A percentile compares a stretch with the other conserved stretches of the same genome.
Conservation (phyloP, 2,797 vertebrate species). For the Pipistrellus nathusii region DNA sequence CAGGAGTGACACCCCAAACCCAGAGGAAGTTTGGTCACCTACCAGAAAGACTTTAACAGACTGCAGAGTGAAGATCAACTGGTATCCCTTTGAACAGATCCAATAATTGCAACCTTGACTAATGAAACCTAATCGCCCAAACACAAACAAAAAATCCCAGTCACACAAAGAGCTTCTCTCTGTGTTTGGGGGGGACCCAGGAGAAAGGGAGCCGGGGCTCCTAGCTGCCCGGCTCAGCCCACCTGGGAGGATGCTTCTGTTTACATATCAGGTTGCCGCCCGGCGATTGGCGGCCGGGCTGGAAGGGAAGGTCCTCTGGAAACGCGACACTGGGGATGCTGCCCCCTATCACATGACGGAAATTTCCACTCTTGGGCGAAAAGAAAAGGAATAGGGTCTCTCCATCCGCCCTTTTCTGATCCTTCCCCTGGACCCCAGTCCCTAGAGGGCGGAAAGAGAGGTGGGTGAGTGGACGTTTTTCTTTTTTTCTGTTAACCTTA, state of each 20-base stretch:
- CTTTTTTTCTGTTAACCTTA: background rate
- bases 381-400: slow-evolving; percentile 77
- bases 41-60: background rate
- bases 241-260: slow-evolving; percentile 81
- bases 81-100: background rate
- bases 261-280: slow-evolving; percentile 80
- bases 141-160: background rate
- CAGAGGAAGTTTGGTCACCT: background rate
- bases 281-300: slow-evolving; percentile 74
- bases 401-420: background rate
- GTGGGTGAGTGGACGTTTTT: slow-evolving; percentile 57
- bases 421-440: slow-evolving; percentile 12
- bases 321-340: slow-evolving; percentile 82
- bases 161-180: background rate
- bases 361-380: slow-evolving; percentile 83
- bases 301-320: slow-evolving; percentile 81
- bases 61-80: background rate
- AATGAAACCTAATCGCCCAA: background rate
- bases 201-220: background rate
- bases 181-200: background rate
- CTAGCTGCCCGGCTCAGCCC: background rate
- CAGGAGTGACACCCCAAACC: background rate
- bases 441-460: background rate
- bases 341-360: slow-evolving; percentile 85
- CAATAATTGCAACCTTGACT: background rate